Evolutionary conservation across 2,113 vertebrate species (phyloP), one percentile per base, ranked within the genome.

Genomic region (Athene cunicularia): DNA sequence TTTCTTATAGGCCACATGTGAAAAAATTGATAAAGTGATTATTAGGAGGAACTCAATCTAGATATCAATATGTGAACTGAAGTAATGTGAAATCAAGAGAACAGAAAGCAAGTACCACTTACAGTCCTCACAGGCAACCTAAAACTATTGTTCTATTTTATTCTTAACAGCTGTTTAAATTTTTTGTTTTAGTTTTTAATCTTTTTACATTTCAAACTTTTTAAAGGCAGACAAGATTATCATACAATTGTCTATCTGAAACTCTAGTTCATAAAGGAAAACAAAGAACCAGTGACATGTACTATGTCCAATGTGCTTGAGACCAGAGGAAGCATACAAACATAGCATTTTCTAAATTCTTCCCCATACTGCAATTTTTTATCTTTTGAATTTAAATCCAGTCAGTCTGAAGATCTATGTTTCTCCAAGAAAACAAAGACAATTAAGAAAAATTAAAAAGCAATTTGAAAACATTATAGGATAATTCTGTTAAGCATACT

Each of bases 351-450:
- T n/a, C 18, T 7, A 22, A 28, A 56, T 41, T 91, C 67, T 21
- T 39, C 74, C 33, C 9, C 28, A 16, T 15, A 71, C 6, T 45
- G 32, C 24, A 18, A 1, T 14, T 20, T 73, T 88, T 39, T 60
- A 26, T 24, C 53, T 32, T 73, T 60, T 85, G 55, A 32, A 77
- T 81, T 67, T 85, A 72, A 88, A 59, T 7, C 5, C 2, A 58
- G 22, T 12, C 21, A 35, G 7, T 50, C 55, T 24, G 26, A 70
- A 60, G 32, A 73, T 7, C 2, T 0, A 0, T 1, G 13, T 81
- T 77, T 90, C 27, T 73, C 20, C 49, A 85, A n/a, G 14, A 73
- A 85, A 92, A 73, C 15, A 50, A 83, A 86, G 47, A 27, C 3
- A 32, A 39, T 32, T 11, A 3, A 26, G 79, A 91, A 71, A 55